Evolutionary conservation across 2,113 vertebrate genomes (phyloP).

Genomic region (Anseranas semipalmata): DNA sequence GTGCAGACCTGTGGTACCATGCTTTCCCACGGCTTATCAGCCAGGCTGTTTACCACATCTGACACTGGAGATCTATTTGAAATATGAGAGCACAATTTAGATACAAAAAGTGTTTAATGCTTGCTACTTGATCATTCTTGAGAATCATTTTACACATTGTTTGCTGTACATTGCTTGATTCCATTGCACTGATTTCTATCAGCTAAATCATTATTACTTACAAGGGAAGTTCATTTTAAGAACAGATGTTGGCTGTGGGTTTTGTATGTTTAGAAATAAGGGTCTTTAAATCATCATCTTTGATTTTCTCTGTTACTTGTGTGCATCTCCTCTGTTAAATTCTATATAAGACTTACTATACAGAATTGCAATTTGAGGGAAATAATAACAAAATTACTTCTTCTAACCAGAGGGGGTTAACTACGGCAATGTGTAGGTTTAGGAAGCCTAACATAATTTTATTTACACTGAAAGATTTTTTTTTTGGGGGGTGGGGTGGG

Average conservation of each 20-base stretch:
- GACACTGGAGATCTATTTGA: neutral
- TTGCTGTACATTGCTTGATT: neutral
- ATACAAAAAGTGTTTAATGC: neutral
- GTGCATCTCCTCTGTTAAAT: neutral
- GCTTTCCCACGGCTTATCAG: neutral
- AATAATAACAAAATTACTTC: neutral
- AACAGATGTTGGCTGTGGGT: neutral
- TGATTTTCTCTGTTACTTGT: neutral
- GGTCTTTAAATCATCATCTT: neutral
- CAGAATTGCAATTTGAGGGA: neutral
- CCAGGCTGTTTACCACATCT: neutral
- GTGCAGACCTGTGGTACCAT: neutral
- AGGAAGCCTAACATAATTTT: neutral
- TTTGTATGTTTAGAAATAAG: neutral
- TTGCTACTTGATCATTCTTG: neutral
- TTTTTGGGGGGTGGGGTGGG: no score
- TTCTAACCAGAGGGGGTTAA: neutral
- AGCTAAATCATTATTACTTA: neutral
- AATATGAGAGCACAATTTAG: neutral
- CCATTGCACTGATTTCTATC: neutral
- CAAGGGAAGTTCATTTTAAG: neutral
- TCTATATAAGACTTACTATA: neutral
- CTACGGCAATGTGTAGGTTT: neutral
- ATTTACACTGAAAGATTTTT: neutral
- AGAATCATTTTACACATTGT: neutral